Conservation (phyloP, 2,113 vertebrate genomes). For the Eolophus roseicapilla region DNA sequence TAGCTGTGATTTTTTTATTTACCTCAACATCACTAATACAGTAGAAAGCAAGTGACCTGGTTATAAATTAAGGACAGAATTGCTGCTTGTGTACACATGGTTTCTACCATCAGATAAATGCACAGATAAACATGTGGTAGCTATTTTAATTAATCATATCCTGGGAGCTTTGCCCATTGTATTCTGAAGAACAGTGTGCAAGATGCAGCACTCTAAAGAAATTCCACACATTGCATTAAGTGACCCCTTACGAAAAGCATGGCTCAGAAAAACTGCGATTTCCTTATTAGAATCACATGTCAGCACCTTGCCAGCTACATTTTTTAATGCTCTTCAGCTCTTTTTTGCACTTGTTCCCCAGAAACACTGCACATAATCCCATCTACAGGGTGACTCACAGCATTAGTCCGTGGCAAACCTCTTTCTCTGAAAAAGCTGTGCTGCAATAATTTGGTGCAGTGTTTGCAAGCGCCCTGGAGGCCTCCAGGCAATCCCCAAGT, state of each 20-base stretch:
- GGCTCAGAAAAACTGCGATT: constrained; percentile 21
- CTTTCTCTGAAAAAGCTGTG: not conserved
- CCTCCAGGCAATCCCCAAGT: not conserved
- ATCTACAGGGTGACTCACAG: not conserved
- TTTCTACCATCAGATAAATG: constrained; percentile 22
- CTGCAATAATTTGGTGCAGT: not conserved
- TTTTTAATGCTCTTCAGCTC: not conserved
- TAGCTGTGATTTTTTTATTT: not conserved
- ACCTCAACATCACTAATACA: not conserved
- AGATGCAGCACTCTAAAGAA: not conserved
- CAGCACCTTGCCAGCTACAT: constrained; percentile 38
- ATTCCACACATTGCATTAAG: not conserved
- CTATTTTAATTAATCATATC: constrained; percentile 36
- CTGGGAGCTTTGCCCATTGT: not conserved
- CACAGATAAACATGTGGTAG: constrained; percentile 35
- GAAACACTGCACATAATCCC: not conserved
- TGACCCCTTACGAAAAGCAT: constrained; percentile 1
- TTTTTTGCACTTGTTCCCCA: constrained; percentile 1
- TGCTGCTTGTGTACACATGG: not conserved
- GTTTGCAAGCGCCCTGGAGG: not conserved
- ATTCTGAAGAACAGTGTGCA: not conserved
- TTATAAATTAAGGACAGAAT: constrained; percentile 20
- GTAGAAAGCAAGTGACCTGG: not conserved
- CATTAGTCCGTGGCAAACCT: not conserved
- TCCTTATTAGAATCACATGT: constrained; percentile 6